phyloP scores from a whole-genome alignment of 2,113 vertebrate species.

The Malurus elegans region DNA sequence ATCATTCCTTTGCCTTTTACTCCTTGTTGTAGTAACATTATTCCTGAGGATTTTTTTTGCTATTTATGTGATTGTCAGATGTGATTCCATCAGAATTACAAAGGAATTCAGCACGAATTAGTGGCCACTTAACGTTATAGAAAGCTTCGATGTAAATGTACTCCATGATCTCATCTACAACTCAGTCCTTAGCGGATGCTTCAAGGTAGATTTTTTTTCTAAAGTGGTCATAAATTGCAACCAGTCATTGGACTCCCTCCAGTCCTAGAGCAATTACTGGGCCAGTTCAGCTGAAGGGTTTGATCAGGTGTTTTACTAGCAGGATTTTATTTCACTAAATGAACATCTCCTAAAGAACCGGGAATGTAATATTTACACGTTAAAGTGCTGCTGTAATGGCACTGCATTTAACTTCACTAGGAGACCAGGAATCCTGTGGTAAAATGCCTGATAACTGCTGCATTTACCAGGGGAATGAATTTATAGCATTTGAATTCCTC shows the following conservation, averaged over 20 bases:
- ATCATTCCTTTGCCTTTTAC: conserved; percentile 50
- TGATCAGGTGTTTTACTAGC: conserved; percentile 71
- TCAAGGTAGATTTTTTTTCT: conserved; percentile 59
- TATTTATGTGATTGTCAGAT: conserved; percentile 63
- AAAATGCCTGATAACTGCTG: conserved; percentile 67
- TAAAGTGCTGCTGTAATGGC: conserved; percentile 69
- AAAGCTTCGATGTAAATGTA: conserved; percentile 51
- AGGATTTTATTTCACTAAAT: conserved; percentile 72
- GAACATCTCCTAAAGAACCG: conserved; percentile 62
- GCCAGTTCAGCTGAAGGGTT: conserved; percentile 67
- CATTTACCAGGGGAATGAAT: conserved; percentile 65
- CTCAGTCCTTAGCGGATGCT: conserved; percentile 61
- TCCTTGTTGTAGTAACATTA: conserved; percentile 54
- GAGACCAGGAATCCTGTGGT: conserved; percentile 67
- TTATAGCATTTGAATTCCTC: conserved; percentile 63
- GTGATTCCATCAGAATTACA: conserved; percentile 51
- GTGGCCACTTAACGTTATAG: conserved; percentile 45
- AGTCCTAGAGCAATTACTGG: conserved; percentile 69
- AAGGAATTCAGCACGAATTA: conserved; percentile 58
- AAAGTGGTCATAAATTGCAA: conserved; percentile 73
- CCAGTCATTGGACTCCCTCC: conserved; percentile 71
- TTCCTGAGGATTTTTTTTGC: conserved; percentile 52
- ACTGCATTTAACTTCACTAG: conserved; percentile 68
- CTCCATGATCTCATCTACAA: conserved; percentile 70
- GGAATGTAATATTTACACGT: conserved; percentile 70